A percentile compares a stretch with the other conserved stretches of the same genome.
These are phyloP conservation scores for Microcebus griseorufus DNA, from an alignment of 2,113 vertebrate species.

Conservation along the genomic window DNA sequence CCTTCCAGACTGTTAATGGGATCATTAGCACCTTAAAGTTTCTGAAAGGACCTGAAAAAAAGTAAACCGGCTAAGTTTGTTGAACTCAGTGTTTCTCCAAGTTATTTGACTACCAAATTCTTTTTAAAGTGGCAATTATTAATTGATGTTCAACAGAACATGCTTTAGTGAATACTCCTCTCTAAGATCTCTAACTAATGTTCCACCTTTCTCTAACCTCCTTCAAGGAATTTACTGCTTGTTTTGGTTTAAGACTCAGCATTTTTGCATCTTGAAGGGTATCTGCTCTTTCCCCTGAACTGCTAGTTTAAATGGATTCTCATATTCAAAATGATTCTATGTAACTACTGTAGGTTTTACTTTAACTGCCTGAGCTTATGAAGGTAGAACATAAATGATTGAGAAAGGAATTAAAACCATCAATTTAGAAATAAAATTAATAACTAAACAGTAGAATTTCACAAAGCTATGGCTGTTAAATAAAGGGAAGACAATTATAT, in stretches of 20 bases:
- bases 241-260: neutral
- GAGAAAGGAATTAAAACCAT: neutral
- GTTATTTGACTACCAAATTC: neutral
- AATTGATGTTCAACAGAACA: neutral
- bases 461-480: neutral
- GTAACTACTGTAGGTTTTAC: neutral
- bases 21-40: neutral
- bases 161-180: neutral
- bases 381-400: neutral
- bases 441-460: slow-evolving; percentile 22
- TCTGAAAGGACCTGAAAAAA: neutral
- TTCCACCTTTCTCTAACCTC: neutral
- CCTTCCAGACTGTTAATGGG: neutral
- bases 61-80: neutral
- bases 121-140: neutral
- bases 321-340: neutral
- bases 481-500: neutral
- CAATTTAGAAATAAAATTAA: slow-evolving; percentile 42
- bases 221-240: neutral
- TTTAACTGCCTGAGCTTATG: neutral
- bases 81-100: neutral
- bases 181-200: neutral
- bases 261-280: neutral
- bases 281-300: slow-evolving; percentile 1
- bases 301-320: neutral